phyloP scores from a whole-genome alignment of 2,888 invertebrate species.

The Incurvaria masculella region DNA sequence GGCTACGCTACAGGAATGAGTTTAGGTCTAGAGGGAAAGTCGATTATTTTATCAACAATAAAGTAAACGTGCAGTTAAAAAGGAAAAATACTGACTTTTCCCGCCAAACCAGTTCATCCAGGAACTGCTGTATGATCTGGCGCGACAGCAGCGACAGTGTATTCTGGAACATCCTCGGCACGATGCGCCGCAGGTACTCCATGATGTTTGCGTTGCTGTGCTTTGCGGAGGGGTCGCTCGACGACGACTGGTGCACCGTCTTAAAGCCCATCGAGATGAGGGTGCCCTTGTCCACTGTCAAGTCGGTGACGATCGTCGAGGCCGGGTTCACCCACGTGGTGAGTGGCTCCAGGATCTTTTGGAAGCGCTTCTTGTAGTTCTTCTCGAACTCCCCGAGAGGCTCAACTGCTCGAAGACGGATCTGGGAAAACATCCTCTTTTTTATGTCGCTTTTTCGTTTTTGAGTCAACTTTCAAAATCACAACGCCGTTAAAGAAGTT shows the following conservation, averaged over 20 bases:
- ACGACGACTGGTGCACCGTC: slow-evolving; percentile 65
- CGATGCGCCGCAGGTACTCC: slow-evolving; percentile 82
- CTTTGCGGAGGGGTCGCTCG: slow-evolving; percentile 44
- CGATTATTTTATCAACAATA: too few species aligned
- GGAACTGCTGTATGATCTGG: slow-evolving; percentile 85
- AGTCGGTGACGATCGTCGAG: slow-evolving; percentile 75
- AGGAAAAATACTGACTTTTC: slow-evolving; percentile 47
- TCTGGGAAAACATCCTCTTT: slow-evolving; percentile 27
- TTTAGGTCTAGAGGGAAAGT: too few species aligned
- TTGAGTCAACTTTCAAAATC: too few species aligned
- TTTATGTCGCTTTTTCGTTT: too few species aligned
- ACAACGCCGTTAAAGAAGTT: too few species aligned
- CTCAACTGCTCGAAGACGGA: slow-evolving; percentile 79
- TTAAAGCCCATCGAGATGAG: slow-evolving; percentile 76
- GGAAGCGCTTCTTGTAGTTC: slow-evolving; percentile 76
- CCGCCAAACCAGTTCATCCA: slow-evolving; percentile 88
- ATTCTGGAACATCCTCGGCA: slow-evolving; percentile 89
- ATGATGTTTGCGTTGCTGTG: slow-evolving; percentile 74
- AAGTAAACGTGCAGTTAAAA: too few species aligned
- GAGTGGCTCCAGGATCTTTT: slow-evolving; percentile 78
- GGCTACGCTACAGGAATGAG: too few species aligned
- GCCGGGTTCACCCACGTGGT: slow-evolving; percentile 75
- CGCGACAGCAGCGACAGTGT: slow-evolving; percentile 77
- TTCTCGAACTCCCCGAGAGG: slow-evolving; percentile 75
- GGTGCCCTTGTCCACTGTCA: slow-evolving; percentile 79